phyloP scores from a whole-genome alignment of 2,797 vertebrate species.

The Manis pentadactyla region DNA sequence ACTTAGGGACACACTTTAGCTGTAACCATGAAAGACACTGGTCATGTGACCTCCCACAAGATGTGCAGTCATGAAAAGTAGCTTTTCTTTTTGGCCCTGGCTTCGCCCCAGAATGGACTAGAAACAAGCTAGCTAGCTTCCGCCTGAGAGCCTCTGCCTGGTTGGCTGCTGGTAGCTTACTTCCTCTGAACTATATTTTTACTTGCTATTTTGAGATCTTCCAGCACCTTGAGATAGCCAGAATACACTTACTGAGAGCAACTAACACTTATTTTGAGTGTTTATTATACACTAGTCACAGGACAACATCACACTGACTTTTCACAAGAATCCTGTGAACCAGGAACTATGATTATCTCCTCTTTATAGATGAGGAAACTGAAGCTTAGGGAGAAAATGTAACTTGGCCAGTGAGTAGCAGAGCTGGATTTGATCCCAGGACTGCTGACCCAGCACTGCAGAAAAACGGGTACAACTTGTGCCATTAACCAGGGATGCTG shows the following conservation, averaged over 20 bases:
- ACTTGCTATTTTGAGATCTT: constrained; percentile 36
- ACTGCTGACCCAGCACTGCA: neutral
- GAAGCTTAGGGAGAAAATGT: neutral
- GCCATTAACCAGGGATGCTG: neutral
- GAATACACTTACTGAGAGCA: neutral
- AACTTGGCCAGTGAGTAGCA: neutral
- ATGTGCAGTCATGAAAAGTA: neutral
- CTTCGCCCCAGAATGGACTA: neutral
- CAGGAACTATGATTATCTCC: neutral
- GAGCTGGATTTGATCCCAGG: neutral
- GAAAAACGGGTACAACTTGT: neutral
- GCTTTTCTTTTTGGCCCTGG: constrained; percentile 5
- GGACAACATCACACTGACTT: neutral
- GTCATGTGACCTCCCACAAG: neutral
- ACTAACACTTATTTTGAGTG: neutral
- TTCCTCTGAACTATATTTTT: constrained; percentile 40
- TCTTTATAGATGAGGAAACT: constrained; percentile 19
- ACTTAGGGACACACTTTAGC: neutral
- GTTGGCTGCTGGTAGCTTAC: neutral
- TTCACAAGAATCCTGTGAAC: neutral
- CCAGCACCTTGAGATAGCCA: neutral
- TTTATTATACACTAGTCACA: neutral
- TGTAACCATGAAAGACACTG: neutral
- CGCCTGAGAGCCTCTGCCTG: neutral
- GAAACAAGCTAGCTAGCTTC: constrained; percentile 49